Evolutionary conservation across 2,113 vertebrate genomes (phyloP), one percentile per base, ranked within the genome.

Genomic region (Sterna hirundo): DNA sequence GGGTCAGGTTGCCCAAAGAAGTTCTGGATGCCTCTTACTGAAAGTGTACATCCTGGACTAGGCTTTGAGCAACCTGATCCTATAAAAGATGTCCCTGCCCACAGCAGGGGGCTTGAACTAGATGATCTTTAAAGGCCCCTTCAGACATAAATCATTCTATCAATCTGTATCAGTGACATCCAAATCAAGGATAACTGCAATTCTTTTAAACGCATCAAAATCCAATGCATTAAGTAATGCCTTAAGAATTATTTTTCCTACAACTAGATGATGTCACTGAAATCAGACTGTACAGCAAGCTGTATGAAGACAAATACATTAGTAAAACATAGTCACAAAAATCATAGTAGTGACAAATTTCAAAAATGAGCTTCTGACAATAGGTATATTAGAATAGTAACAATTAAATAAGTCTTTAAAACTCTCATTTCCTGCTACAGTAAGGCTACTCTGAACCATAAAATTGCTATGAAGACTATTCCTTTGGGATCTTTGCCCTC

Each of bases 1-100:
- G 11, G 15, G 5, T 14, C 21, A 60, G n/a, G n/a, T 1, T 78
- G 74, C 8, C 20, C 38, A 69, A 17, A n/a, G 47, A 90, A 44
- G 12, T 2, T 55, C n/a, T 29, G 12, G 49, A n/a, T 26, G 36
- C 3, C 29, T 21, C n/a, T 61, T 32, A 8, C 0, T 29, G 36
- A 26, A 7, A 5, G 22, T 3, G 2, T 46, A 55, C 30, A 54
- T 5, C 8, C 23, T 44, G 46, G 42, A 49, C 2, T 2, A 11
- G 25, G 15, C 46, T 86, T 32, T 79, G 46, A 70, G 27, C 51
- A 86, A 79, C 1, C 0, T 11, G 30, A 79, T n/a, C 30, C 15
- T 34, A 10, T 44, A 65, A 57, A 83, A 93, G 18, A 11, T 44
- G 30, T 5, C 55, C 15, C 32, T 82, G 49, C 20, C 42, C 40